These are phyloP conservation scores for Quadroppia sp. DNA, from an alignment of 2,888 invertebrate species.

Conservation along the genomic window DNA sequence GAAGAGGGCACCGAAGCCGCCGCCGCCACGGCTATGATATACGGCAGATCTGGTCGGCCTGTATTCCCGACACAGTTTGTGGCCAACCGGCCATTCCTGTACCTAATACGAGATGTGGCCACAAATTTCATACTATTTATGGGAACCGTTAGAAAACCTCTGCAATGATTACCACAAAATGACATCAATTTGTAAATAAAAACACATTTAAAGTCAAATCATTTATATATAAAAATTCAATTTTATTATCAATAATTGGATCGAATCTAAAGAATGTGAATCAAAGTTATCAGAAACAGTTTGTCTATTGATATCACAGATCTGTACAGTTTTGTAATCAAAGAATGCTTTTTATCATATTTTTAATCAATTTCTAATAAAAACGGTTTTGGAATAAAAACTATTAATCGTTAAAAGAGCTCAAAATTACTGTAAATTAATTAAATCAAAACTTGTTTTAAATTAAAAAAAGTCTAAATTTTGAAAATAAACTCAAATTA, in stretches of 20 bases:
- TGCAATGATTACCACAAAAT: slow-evolving; percentile 15
- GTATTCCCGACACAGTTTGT: slow-evolving; percentile 46
- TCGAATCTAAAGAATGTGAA: neutral
- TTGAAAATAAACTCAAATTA: neutral
- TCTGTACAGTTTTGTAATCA: slow-evolving; percentile 28
- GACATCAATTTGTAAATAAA: neutral
- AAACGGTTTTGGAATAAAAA: too few relatives aligned
- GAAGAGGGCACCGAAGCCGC: slow-evolving; percentile 48
- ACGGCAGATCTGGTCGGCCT: slow-evolving; percentile 43
- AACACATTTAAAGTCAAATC: neutral
- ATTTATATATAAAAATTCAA: neutral
- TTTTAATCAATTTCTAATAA: too few relatives aligned
- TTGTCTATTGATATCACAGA: slow-evolving; percentile 33
- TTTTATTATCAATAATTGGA: neutral
- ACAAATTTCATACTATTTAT: slow-evolving; percentile 46
- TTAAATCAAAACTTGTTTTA: neutral
- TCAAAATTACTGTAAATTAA: neutral
- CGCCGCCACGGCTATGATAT: slow-evolving; percentile 45
- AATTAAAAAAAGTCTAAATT: neutral
- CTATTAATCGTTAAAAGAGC: too few relatives aligned
- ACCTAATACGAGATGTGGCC: slow-evolving; percentile 46
- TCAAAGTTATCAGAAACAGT: slow-evolving; percentile 11
- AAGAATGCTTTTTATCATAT: neutral
- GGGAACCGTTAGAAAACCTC: slow-evolving; percentile 46
- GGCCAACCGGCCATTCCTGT: slow-evolving; percentile 46